phyloP scores from a whole-genome alignment of 2,888 invertebrate genomes.

The Leptopilina syphax region DNA sequence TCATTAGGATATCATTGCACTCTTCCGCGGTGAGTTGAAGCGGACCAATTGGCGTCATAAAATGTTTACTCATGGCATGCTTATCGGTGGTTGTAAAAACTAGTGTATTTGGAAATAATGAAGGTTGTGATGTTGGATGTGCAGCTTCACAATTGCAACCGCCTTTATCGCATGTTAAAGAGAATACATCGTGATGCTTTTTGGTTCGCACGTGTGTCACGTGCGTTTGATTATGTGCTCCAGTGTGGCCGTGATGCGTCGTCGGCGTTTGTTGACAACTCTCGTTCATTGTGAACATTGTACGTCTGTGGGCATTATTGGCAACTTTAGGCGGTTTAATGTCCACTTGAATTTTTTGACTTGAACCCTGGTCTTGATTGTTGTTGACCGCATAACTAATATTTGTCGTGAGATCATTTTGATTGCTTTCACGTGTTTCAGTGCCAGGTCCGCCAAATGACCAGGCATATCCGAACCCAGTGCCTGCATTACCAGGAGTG shows the following conservation, averaged over 20 bases:
- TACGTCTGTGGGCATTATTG: conserved; percentile 71
- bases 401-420: conserved; percentile 71
- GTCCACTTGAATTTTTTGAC: conserved; percentile 74
- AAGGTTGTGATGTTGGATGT: conserved; percentile 71
- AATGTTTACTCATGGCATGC: conserved; percentile 79
- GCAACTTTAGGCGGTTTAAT: conserved; percentile 72
- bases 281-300: conserved; percentile 74
- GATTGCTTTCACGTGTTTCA: conserved; percentile 71
- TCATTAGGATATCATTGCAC: conserved; percentile 88
- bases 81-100: conserved; percentile 75
- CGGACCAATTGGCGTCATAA: conserved; percentile 85
- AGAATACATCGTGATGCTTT: conserved; percentile 74
- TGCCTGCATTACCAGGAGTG: conserved; percentile 74
- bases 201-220: conserved; percentile 75
- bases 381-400: conserved; percentile 75
- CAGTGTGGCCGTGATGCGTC: conserved; percentile 69
- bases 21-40: conserved; percentile 86
- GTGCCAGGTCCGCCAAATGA: conserved; percentile 73
- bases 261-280: conserved; percentile 70
- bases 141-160: conserved; percentile 75
- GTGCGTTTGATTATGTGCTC: conserved; percentile 78
- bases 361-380: conserved; percentile 74
- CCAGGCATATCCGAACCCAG: conserved; percentile 76
- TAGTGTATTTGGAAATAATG: conserved; percentile 74
- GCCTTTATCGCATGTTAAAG: conserved; percentile 72